Conservation (phyloP, 2,797 vertebrate species). For the Pangasius djambal region DNA sequence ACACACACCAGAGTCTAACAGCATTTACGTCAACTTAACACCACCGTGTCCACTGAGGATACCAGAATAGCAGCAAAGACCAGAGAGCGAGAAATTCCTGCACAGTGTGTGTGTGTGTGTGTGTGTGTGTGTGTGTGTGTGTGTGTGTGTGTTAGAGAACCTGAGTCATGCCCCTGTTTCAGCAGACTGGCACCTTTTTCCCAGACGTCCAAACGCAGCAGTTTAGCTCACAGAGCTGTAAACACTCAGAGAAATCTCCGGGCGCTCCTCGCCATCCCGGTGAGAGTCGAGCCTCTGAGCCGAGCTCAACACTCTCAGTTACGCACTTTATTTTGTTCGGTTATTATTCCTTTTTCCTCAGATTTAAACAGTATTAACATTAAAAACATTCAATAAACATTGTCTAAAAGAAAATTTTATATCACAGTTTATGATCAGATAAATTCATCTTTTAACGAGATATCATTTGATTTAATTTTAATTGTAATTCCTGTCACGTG, state of each 20-base stretch:
- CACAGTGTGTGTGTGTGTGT: conserved; percentile 14
- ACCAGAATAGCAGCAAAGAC: conserved; percentile 65
- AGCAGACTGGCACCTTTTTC: conserved; percentile 29
- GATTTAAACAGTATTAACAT: neutral
- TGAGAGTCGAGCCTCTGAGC: neutral
- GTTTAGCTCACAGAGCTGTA: neutral
- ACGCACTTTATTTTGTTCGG: neutral
- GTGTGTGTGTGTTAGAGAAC: conserved; percentile 26
- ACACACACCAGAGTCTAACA: conserved; percentile 69
- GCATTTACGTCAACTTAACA: conserved; percentile 66
- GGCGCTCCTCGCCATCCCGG: neutral
- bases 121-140: conserved; percentile 14
- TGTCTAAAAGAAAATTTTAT: neutral
- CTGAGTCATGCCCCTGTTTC: conserved; percentile 16
- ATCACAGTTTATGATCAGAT: too few relatives aligned
- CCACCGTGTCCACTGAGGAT: conserved; percentile 67
- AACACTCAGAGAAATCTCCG: neutral
- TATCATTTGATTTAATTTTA: too few relatives aligned
- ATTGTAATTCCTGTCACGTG: too few relatives aligned
- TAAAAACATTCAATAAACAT: too few relatives aligned
- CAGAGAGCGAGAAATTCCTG: conserved; percentile 36
- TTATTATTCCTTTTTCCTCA: neutral
- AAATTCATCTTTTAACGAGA: too few relatives aligned
- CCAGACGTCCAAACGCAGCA: conserved; percentile 8
- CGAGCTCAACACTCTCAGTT: neutral